Conservation (phyloP, 2,888 invertebrate genomes). For the Eilema griseolum region DNA sequence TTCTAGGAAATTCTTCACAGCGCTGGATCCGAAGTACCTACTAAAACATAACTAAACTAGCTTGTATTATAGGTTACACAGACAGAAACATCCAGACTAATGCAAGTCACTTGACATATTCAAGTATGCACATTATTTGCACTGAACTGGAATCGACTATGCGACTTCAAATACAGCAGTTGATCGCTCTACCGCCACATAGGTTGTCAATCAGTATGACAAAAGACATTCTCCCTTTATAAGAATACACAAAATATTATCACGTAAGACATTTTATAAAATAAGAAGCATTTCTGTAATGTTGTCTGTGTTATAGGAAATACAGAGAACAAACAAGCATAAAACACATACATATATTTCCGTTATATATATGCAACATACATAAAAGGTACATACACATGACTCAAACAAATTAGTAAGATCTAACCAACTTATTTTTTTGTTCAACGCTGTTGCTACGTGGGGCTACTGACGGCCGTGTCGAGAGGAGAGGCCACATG, state of each 20-base stretch:
- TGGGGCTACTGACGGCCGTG: constrained; percentile 1
- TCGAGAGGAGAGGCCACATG: constrained; percentile 9
- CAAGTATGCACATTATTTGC: background rate
- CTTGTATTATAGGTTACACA: too few species aligned
- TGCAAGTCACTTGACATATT: background rate
- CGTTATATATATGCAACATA: background rate
- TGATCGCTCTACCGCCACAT: background rate
- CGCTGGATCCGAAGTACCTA: too few species aligned
- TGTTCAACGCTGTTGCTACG: constrained; percentile 8
- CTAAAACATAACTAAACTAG: too few species aligned
- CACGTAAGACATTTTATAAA: too few species aligned
- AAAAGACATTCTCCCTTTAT: background rate
- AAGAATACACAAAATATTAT: too few species aligned
- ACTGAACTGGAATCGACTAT: background rate
- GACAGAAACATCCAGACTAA: too few species aligned
- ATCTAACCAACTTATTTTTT: constrained; percentile 11
- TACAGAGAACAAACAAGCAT: background rate
- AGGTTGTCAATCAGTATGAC: background rate
- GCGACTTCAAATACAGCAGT: background rate
- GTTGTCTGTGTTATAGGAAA: too few species aligned
- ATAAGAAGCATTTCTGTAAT: too few species aligned
- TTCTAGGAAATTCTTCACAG: too few species aligned
- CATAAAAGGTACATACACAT: background rate
- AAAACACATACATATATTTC: too few species aligned
- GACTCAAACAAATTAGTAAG: constrained; percentile 5